phyloP scores from a whole-genome alignment of 2,888 invertebrate species.

The Acleris sparsana region DNA sequence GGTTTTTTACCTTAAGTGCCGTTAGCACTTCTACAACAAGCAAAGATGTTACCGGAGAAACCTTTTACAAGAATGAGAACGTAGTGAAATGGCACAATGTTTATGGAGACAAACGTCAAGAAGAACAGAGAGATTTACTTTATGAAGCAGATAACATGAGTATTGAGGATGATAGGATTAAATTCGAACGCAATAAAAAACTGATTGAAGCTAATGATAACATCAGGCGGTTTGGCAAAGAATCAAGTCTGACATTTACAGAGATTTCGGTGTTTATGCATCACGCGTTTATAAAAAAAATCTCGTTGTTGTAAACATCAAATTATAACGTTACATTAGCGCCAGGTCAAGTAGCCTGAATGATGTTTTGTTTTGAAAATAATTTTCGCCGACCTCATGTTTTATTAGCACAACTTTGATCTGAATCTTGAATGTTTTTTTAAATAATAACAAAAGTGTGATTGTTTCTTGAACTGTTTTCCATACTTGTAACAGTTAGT shows the following conservation, averaged over 20 bases:
- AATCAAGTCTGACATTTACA: conserved; percentile 7
- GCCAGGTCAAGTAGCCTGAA: not conserved
- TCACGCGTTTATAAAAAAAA: conserved; percentile 4
- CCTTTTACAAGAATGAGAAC: conserved; percentile 9
- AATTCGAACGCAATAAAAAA: not conserved
- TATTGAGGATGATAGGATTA: not conserved
- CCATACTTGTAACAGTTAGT: too few relatives aligned
- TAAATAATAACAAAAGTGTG: too few relatives aligned
- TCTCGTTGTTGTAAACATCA: not conserved
- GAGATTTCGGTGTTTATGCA: conserved; percentile 4
- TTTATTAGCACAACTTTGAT: too few relatives aligned
- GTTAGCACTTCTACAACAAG: conserved; percentile 19
- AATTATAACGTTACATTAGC: not conserved
- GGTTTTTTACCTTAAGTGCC: conserved; percentile 28
- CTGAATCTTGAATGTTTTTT: too few relatives aligned
- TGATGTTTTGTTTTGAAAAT: too few relatives aligned
- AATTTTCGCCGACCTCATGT: too few relatives aligned
- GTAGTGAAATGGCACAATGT: not conserved
- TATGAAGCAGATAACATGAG: not conserved
- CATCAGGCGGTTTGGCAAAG: conserved; percentile 11
- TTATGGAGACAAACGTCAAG: too few relatives aligned
- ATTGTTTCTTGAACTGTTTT: too few relatives aligned
- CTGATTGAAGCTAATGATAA: conserved; percentile 2
- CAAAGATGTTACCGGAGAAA: conserved; percentile 15
- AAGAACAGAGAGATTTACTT: too few relatives aligned